phyloP scores from a whole-genome alignment of 2,113 vertebrate species.

The Phycodurus eques region DNA sequence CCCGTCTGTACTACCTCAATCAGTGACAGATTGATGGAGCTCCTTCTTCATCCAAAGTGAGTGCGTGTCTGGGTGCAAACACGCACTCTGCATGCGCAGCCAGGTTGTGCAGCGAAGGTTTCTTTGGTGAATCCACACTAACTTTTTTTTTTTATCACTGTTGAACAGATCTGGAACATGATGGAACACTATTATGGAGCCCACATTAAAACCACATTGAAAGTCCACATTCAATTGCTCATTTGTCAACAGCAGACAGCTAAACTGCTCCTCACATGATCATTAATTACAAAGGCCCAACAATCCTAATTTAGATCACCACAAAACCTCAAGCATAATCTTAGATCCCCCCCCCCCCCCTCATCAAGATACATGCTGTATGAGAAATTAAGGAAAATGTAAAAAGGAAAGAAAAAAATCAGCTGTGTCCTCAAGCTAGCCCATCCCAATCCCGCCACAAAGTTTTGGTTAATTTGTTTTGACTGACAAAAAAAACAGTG shows the following conservation, averaged over 20 bases:
- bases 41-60: constrained; percentile 73
- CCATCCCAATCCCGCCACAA: too few species aligned
- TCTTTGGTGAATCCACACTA: constrained; percentile 45
- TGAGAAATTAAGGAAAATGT: too few species aligned
- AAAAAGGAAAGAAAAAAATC: background rate
- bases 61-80: constrained; percentile 61
- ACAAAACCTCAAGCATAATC: background rate
- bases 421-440: background rate
- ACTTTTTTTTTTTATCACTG: constrained; percentile 27
- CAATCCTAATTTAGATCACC: background rate
- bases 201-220: background rate
- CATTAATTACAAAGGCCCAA: background rate
- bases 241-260: background rate
- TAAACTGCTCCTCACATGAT: background rate
- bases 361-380: too few species aligned
- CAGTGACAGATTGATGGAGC: constrained; percentile 78
- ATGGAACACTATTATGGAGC: background rate
- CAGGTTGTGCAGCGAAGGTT: constrained; percentile 52
- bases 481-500: too few species aligned
- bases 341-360: too few species aligned
- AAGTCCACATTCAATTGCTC: background rate
- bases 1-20: constrained; percentile 78
- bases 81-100: constrained; percentile 34
- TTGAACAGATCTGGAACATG: background rate
- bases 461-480: too few species aligned